Base-by-base conservation (phyloP, 1,140 invertebrate species). In the Penaeus indicus region DNA sequence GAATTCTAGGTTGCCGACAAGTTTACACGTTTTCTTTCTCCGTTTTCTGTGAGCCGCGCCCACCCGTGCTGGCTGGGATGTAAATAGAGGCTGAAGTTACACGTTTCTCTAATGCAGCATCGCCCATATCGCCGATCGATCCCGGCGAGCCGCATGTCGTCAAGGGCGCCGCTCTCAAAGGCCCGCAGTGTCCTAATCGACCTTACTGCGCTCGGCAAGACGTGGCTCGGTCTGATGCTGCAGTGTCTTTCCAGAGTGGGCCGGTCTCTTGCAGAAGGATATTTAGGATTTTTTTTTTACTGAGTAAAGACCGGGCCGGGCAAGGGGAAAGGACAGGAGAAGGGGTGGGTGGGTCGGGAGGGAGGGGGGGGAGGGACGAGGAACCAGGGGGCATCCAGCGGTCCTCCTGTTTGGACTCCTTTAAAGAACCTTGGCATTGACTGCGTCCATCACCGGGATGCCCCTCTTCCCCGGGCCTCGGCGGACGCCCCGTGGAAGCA, bases 21-120 rank as follows among this genome's bases (percentile, higher is more conserved):
- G 79, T 54, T 54, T 54, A 16, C 63, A 25, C 69, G 69, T 85
- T 85, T 72, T 84, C 38, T 42, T 63, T 54, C 32, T 69, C 75
- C 80, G 67, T 88, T 82, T 83, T 88, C 80, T 88, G 42, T 77
- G 82, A 84, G 25, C 87, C 81, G 69, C 87, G 81, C 81, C 81
- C 86, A 77, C 75, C 72, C 54, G 54, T 54, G 54, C 54, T 54
- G 54, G 47, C 69, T 60, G 62, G 84, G 61, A 86, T 86, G 84
- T 86, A 47, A 86, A 79, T 78, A 86, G 79, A 77, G 75, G 72
- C 61, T 72, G 42, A 62, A 27, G n/a, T 47, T 42, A 60, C 72
- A 77, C 79, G 72, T 79, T 78, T 42, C 84, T n/a, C 25, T 79
- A 79, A 86, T 84, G 84, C 84, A 86, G 87, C 87, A 88, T 78